Percentiles rank a stretch among this genome's conserved stretches.
Evolutionary conservation across 2,797 vertebrate genomes (phyloP).

Genomic region (Percopsis omiscomaycus): DNA sequence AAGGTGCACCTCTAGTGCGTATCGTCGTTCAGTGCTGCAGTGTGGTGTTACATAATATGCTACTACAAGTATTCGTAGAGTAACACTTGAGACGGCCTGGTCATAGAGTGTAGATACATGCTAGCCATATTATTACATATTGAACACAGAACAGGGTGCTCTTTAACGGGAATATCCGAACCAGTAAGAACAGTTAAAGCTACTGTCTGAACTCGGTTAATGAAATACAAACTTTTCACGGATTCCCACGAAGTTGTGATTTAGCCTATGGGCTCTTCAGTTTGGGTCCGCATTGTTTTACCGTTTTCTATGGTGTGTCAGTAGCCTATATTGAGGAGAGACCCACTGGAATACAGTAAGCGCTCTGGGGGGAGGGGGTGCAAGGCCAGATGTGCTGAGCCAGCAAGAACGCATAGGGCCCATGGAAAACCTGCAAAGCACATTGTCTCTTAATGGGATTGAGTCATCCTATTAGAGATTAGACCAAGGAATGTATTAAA

Average conservation of each 20-base stretch:
- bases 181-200: background rate
- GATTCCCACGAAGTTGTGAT: background rate
- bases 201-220: background rate
- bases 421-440: constrained; percentile 53
- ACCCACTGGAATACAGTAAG: constrained; percentile 36
- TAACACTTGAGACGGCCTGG: constrained; percentile 33
- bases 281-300: background rate
- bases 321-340: constrained; percentile 1
- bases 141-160: background rate
- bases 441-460: constrained; percentile 19
- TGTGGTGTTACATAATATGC: constrained; percentile 72
- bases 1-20: constrained; percentile 48
- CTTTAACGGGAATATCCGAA: background rate
- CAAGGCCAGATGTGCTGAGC: constrained; percentile 69
- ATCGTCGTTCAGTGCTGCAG: constrained; percentile 68
- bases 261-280: too few species aligned
- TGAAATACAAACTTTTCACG: background rate
- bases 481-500: constrained; percentile 3
- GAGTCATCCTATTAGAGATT: constrained; percentile 14
- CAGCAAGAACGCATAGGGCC: constrained; percentile 51
- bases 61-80: constrained; percentile 41
- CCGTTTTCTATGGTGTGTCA: background rate
- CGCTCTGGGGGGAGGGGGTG: constrained; percentile 27
- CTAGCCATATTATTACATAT: background rate
- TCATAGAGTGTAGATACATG: background rate